Evolutionary conservation across 2,113 vertebrate species (phyloP), one percentile per base, ranked within the genome.

Genomic region (Muscicapa adusta): DNA sequence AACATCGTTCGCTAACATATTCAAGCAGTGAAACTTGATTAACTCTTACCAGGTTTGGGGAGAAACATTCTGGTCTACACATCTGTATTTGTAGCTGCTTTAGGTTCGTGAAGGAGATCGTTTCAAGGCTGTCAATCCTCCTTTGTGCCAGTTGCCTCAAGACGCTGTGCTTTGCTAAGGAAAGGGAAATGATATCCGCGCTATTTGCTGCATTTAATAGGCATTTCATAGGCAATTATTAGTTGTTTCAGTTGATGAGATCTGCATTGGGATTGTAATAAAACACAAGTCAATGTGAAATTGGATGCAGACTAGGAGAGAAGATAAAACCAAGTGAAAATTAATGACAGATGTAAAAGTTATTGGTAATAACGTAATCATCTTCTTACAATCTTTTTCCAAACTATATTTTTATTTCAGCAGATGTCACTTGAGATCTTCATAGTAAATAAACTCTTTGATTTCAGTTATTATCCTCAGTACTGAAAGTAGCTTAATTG

Each of bases 201-300:
- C 92, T 93, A 72, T 95, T 93, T 68, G 89, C 92, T 93, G 92
- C 25, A 9, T 95, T 97, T 96, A 80, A 28, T 56, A 86, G 88
- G 70, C 83, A 85, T 95, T 96, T 95, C 86, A 38, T 91, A 73
- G 80, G 91, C 95, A 96, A 92, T 87, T 96, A 94, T 93, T 95
- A 86, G 84, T 95, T 87, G 86, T 94, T 92, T 94, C 20, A 14
- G 92, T 85, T 94, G 92, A 96, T 93, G 88, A 80, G 86, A 85
- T 96, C 80, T 2, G 84, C 94, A 92, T 50, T 92, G 93, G 88
- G 82, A 94, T 92, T 96, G 54, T 89, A 97, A 95, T 97, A 96
- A 97, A 97, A 88, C 92, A 94, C 86, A 97, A 96, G 75, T 93
- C 93, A 60, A 96, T 84, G 95, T 96, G 96, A 97, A 98, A 96